Base-by-base conservation (phyloP, 2,797 vertebrate species). In the Carcharodon carcharias region DNA sequence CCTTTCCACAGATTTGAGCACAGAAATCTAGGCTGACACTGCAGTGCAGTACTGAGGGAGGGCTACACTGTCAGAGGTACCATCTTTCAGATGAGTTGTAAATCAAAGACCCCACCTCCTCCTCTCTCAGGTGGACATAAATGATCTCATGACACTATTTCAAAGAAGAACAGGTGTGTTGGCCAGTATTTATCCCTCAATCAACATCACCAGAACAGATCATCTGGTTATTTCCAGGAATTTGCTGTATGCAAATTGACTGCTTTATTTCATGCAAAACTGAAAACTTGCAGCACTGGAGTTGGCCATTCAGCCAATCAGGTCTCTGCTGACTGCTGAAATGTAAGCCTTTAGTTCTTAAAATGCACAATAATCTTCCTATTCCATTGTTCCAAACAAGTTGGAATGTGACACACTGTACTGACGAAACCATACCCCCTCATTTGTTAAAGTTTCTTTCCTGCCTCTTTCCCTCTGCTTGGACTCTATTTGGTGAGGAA, bases 301-400 rank as follows among this genome's bases (percentile, higher is more conserved):
- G 73, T 3, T 12, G 12, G 73, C 73, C 12, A 3, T 80, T 40
- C 28, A 14, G 73, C 73, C 73, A 31, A n/a, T 80, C 73, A 16
- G 8, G 12, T 80, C 35, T 80, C 0, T 12, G 35, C 73, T n/a
- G 73, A 35, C 35, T n/a, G 28, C 23, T 71, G 31, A 6, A 71
- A 93, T 96, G 6, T 26, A 96, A 96, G 0, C 88, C 65, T 63
- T 96, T 14, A 11, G 61, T 63, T 63, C 11, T 96, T 96, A 0
- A 0, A 95, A 96, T 50, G 9, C 31, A 35, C 71, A 11, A 8
- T 71, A 12, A 9, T 35, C 31, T 35, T 35, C 71, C 71, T 35
- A 73, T 71, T 1, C 11, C 12, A 8, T 31, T 35, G 71, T 35
- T 35, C 1, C 31, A 35, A 73, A 73, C 31, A 35, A 73, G 69